Base-by-base conservation (phyloP, 2,888 invertebrate species). In the Agelastica alni region DNA sequence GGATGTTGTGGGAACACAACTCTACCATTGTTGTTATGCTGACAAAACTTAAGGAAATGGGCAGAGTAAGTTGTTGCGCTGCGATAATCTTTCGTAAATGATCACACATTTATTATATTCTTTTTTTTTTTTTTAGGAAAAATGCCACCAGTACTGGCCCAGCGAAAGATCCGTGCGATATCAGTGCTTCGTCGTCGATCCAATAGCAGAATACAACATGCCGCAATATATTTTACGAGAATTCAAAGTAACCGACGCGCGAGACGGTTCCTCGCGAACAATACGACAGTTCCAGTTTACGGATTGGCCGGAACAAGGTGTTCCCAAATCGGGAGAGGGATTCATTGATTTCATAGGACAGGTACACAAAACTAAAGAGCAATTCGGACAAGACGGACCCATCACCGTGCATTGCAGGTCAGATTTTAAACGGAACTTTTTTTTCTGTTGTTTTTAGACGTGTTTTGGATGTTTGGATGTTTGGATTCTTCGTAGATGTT, bases 1-100 rank as follows among this genome's bases (percentile, higher is more conserved):
- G 98, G 57, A 98, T 98, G 97, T 82, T 99, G 34, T 99, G 99
- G 99, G 98, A 99, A 75, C 97, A 98, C 76, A 98, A 99, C 76
- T 97, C 97, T 1, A 97, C 96, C 31, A 98, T 99, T 73, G 91
- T 99, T 61, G 99, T 99, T 18, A 99, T 99, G 97, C 80, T 99
- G 66, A 98, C 97, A 10, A 97, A 97, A 76, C 83, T 97, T 55
- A 91, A 96, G 75, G 97, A 98, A 79, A 95, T 97, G 93, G 96
- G 97, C 70, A 82, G 97, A 76, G 93, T 93, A 79, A 83, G 89
- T 79, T 39, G 28, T 42, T 13, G 18, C 9, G 7, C 2, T 32
- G 2, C 10, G 32, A 6, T 10, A 9, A 9, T 32, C 6, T 10
- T 6, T 32, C n/a, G 32, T 32, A 10, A 2, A 17, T 16, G 36